These are phyloP conservation scores for Hyposoter didymator DNA, from an alignment of 2,888 invertebrate genomes.

Conservation along the genomic window DNA sequence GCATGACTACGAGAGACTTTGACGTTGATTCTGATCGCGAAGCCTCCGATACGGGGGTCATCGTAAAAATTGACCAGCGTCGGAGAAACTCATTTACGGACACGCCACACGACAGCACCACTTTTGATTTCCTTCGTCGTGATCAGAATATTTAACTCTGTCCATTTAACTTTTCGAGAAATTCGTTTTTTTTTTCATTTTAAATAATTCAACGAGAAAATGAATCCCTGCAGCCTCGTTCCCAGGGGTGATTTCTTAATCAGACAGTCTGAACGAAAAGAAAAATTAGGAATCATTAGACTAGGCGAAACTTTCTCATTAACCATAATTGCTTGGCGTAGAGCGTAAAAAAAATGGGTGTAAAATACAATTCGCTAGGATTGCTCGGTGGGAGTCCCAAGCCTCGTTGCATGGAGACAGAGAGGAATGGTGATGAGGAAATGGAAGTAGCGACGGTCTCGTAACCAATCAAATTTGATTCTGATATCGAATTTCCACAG, in stretches of 20 bases:
- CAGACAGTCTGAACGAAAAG: neutral
- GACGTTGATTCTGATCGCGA: too few relatives aligned
- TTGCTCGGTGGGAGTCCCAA: neutral
- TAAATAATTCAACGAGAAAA: neutral
- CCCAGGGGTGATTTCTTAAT: neutral
- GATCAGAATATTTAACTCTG: neutral
- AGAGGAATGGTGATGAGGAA: neutral
- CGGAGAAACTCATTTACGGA: too few relatives aligned
- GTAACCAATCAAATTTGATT: neutral
- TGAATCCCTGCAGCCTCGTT: neutral
- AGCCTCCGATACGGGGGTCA: too few relatives aligned
- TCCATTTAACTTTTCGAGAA: neutral
- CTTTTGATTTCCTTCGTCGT: neutral
- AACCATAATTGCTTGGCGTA: neutral
- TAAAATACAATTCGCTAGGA: neutral
- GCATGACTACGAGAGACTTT: too few relatives aligned
- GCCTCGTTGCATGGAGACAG: neutral
- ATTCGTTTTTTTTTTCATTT: neutral
- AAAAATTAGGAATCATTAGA: neutral
- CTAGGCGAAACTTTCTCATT: neutral
- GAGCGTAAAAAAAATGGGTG: neutral
- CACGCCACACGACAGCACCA: neutral
- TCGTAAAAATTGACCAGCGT: too few relatives aligned
- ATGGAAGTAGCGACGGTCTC: neutral
- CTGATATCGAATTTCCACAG: constrained; percentile 8